Base-by-base conservation (phyloP, 2,888 invertebrate species). In the Eupsilia transversa region DNA sequence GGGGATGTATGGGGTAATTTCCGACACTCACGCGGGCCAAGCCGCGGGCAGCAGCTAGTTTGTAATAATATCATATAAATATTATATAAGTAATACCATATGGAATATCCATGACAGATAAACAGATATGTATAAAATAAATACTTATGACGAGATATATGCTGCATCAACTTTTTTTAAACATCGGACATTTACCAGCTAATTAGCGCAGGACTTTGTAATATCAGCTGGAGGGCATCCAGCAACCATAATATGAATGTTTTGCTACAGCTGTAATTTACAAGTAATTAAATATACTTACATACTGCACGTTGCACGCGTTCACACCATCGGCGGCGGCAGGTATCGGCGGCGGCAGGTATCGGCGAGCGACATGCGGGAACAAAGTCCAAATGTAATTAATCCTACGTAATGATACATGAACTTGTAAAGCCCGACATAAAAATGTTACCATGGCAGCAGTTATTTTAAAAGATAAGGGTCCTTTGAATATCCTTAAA, bases 261-360 rank as follows among this genome's bases (percentile, higher is more conserved):
- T 87, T 77, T 85, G 79, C 77, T 77, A 86, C 80, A 80, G 82
- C 82, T 82, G 84, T 88, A 87, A 86, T 87, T 84, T 83, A 86
- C 76, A 86, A 87, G 77, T 86, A 87, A 87, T 88, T 85, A 88
- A 87, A 86, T 83, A 91, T 94, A 95, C 94, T 95, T 88, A 95
- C 95, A 91, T 95, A 95, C 95, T 95, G 91, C 84, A 86, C 74
- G 87, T 87, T 85, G 87, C 84, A 86, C 79, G 86, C 76, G 87
- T 89, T 86, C 85, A 88, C 90, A 89, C 82, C 89, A 89, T 81
- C 79, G 73, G 74, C 80, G 68, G 74, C 68, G 75, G 77, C 79
- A 85, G 80, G 84, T 80, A 87, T 81, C 84, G 80, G 75, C 81
- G 75, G 74, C 68, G 75, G 77, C 79, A 85, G 80, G 84, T 80